Percentiles rank a stretch among this genome's conserved stretches.
Conservation (phyloP, 1,140 invertebrate species). For the Bombus waltoni region DNA sequence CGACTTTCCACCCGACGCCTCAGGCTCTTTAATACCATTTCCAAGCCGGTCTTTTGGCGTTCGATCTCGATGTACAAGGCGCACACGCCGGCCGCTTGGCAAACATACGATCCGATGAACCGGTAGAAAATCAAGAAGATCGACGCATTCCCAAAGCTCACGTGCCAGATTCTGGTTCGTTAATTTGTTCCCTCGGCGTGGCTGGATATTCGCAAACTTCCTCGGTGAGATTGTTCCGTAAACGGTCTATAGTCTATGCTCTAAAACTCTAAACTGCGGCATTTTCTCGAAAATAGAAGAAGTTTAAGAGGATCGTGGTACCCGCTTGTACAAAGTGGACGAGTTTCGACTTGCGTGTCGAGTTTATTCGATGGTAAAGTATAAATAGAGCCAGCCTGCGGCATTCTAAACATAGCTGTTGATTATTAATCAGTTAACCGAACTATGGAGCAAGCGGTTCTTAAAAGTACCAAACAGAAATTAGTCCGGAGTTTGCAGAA, state of each 20-base stretch:
- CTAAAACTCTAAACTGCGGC: too few relatives aligned
- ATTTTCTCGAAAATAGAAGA: background rate
- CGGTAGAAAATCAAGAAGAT: background rate
- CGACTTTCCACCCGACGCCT: conserved; percentile 7
- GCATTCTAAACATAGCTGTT: background rate
- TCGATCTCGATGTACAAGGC: conserved; percentile 3
- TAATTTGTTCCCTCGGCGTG: background rate
- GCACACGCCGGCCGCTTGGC: background rate
- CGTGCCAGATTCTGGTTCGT: background rate
- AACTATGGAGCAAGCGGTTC: background rate
- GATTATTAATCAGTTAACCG: background rate
- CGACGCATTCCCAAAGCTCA: background rate
- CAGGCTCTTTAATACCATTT: conserved; percentile 33
- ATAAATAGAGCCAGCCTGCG: background rate
- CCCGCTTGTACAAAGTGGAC: background rate
- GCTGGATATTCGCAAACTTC: background rate
- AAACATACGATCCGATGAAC: conserved; percentile 14
- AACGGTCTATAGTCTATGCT: background rate
- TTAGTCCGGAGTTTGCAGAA: background rate
- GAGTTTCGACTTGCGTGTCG: background rate
- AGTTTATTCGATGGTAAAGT: background rate
- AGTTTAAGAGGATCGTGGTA: background rate
- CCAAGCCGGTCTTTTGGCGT: background rate
- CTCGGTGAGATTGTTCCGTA: background rate
- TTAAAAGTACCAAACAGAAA: background rate